A percentile compares a stretch with the other conserved stretches of the same genome.
Conservation (phyloP, 1,140 invertebrate genomes). For the Drosophila auraria region DNA sequence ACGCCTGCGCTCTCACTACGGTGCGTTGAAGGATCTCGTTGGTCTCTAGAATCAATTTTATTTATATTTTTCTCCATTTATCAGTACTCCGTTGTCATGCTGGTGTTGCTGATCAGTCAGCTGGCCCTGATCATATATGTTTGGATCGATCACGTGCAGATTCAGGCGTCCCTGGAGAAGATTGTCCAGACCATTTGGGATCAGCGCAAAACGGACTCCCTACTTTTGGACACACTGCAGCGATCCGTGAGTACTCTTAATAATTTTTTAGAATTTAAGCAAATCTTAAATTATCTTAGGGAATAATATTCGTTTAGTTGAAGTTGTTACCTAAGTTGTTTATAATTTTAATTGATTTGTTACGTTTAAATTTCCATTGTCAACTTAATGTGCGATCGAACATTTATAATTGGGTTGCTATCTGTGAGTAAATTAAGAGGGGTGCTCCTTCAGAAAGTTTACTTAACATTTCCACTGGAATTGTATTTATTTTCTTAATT, state of each 20-base stretch:
- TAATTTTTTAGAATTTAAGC: neutral
- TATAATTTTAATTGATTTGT: neutral
- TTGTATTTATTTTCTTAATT: too few species aligned
- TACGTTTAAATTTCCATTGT: neutral
- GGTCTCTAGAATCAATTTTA: neutral
- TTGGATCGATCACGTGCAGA: slow-evolving; percentile 86
- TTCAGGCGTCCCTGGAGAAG: slow-evolving; percentile 85
- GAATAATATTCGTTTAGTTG: neutral
- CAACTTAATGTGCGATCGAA: too few species aligned
- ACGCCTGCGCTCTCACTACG: slow-evolving; percentile 91
- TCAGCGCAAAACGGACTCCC: slow-evolving; percentile 51
- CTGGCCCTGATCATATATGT: slow-evolving; percentile 87
- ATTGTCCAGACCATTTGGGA: slow-evolving; percentile 84
- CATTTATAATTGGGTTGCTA: too few species aligned
- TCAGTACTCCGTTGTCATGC: slow-evolving; percentile 88
- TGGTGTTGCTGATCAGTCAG: slow-evolving; percentile 88
- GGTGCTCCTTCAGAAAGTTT: too few species aligned
- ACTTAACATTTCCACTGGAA: too few species aligned
- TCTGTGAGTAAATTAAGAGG: too few species aligned
- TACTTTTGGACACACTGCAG: slow-evolving; percentile 65
- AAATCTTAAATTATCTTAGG: neutral
- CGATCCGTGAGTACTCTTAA: slow-evolving; percentile 52
- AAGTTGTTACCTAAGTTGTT: neutral
- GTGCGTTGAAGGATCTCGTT: slow-evolving; percentile 85
- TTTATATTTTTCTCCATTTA: slow-evolving; percentile 43